A percentile compares a stretch with the other conserved stretches of the same genome.
Conservation (phyloP, 2,113 vertebrate species). For the Gadus chalcogrammus region DNA sequence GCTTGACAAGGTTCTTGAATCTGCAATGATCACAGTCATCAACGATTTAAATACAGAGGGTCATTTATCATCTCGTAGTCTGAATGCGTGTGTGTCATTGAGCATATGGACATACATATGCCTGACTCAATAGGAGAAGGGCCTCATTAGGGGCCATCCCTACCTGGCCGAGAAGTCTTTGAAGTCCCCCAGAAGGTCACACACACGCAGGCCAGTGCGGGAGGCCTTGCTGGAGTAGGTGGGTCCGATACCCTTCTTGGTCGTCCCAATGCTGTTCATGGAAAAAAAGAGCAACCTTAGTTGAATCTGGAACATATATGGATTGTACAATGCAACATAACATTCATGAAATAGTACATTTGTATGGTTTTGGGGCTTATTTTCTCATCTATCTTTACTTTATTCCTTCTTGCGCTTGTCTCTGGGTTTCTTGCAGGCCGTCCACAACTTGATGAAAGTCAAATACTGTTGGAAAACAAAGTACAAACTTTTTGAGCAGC, state of each 20-base stretch:
- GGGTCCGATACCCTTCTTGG: slow-evolving; percentile 96
- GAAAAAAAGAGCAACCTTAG: neutral
- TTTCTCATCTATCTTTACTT: slow-evolving; percentile 76
- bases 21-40: slow-evolving; percentile 59
- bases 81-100: neutral
- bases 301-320: slow-evolving; percentile 9
- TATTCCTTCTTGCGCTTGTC: slow-evolving; percentile 94
- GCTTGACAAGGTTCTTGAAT: slow-evolving; percentile 89
- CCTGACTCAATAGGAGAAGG: neutral
- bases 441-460: slow-evolving; percentile 98
- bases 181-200: slow-evolving; percentile 92
- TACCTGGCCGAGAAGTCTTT: slow-evolving; percentile 91
- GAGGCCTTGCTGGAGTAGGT: slow-evolving; percentile 95
- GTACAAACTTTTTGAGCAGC: neutral
- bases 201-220: slow-evolving; percentile 90
- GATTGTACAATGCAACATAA: neutral
- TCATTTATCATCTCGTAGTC: neutral
- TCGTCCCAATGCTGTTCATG: slow-evolving; percentile 88
- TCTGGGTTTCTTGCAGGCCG: slow-evolving; percentile 91
- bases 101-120: too few species aligned
- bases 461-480: slow-evolving; percentile 79
- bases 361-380: neutral
- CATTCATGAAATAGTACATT: too few species aligned
- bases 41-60: neutral
- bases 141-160: neutral